phyloP scores from a whole-genome alignment of 2,888 invertebrate genomes.

The Podabrus alpinus region DNA sequence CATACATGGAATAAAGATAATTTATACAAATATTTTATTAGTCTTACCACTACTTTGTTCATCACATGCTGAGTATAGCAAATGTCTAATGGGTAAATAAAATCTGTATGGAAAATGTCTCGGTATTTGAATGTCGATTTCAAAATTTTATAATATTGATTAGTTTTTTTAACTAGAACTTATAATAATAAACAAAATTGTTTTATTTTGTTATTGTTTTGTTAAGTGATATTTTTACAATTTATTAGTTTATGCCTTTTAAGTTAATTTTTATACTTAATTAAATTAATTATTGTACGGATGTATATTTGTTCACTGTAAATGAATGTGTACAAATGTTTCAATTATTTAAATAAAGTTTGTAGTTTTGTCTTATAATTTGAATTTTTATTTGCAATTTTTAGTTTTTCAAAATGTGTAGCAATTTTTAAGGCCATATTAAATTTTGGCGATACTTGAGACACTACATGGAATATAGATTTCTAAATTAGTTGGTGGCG shows the following conservation, averaged over 20 bases:
- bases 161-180: background rate
- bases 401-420: background rate
- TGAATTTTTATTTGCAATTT: background rate
- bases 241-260: background rate
- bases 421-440: background rate
- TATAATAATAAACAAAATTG: too few relatives aligned
- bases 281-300: background rate
- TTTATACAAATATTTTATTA: background rate
- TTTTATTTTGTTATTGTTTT: background rate
- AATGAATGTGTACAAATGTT: background rate
- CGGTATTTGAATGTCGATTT: background rate
- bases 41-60: background rate
- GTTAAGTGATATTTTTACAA: background rate
- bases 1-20: background rate
- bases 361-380: background rate
- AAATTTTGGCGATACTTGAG: background rate
- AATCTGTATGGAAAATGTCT: slow-evolving; percentile 19
- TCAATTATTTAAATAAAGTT: background rate
- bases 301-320: background rate
- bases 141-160: background rate
- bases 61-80: slow-evolving; percentile 17
- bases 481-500: background rate
- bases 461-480: too few relatives aligned
- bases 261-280: background rate
- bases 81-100: slow-evolving; percentile 18